Percentiles rank a stretch among this genome's conserved stretches.
phyloP scores from a whole-genome alignment of 2,888 invertebrate genomes.

The Willowsia nigromaculata region DNA sequence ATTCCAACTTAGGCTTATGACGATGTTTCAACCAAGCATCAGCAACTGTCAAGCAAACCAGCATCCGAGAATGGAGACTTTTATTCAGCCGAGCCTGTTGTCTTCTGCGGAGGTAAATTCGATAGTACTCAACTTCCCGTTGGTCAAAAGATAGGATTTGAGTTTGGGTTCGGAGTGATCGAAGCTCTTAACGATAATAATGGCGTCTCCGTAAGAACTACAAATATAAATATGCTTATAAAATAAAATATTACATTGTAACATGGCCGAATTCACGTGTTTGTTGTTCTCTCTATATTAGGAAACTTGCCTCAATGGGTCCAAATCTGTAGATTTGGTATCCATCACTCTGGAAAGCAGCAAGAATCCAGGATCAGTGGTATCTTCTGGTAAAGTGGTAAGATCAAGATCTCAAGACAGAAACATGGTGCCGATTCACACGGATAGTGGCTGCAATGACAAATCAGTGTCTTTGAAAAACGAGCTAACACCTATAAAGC shows the following conservation, averaged over 20 bases:
- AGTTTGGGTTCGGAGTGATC: conserved; percentile 74
- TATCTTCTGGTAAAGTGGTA: background rate
- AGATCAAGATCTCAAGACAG: background rate
- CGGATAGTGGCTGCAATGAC: background rate
- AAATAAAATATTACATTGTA: background rate
- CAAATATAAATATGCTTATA: background rate
- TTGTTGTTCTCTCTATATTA: background rate
- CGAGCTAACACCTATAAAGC: background rate
- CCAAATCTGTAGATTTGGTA: background rate
- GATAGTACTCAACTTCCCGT: conserved; percentile 67
- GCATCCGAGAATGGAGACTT: conserved; percentile 42
- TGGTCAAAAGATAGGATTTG: conserved; percentile 69
- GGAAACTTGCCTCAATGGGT: background rate
- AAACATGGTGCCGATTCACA: background rate
- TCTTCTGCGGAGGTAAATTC: conserved; percentile 76
- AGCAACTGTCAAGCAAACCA: background rate
- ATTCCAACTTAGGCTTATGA: conserved; percentile 21
- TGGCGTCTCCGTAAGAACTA: background rate
- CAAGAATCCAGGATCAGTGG: background rate
- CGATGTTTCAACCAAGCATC: background rate
- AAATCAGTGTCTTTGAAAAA: background rate
- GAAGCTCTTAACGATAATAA: conserved; percentile 59
- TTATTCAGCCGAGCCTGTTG: conserved; percentile 67
- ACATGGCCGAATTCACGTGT: background rate
- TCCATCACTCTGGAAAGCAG: background rate